Conservation (phyloP, 2,113 vertebrate genomes). For the Halcyon senegalensis region DNA sequence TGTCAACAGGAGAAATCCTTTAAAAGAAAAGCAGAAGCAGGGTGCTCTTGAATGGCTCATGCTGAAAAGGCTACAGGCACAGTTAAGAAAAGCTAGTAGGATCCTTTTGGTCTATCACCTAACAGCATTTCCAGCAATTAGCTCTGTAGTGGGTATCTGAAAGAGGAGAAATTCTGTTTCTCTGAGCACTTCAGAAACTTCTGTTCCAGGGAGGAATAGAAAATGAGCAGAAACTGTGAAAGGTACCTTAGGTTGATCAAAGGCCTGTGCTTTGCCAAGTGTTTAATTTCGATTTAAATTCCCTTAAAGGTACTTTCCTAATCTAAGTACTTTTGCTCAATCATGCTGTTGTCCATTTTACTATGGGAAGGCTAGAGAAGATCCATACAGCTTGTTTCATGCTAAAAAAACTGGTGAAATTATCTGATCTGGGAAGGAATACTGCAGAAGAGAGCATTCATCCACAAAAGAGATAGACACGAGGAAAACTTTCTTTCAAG, state of each 20-base stretch:
- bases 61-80: not conserved
- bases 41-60: not conserved
- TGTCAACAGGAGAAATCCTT: slow-evolving; percentile 28
- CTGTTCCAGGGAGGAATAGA: not conserved
- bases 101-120: not conserved
- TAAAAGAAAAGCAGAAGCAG: not conserved
- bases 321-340: not conserved
- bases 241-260: not conserved
- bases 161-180: not conserved
- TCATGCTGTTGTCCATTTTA: not conserved
- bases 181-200: not conserved
- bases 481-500: not conserved
- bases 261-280: not conserved
- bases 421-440: not conserved
- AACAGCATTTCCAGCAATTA: not conserved
- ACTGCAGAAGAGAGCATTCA: not conserved
- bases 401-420: not conserved
- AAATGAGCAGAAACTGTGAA: not conserved
- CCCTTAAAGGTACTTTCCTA: not conserved
- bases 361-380: not conserved
- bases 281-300: not conserved
- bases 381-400: not conserved
- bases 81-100: not conserved
- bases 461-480: not conserved
- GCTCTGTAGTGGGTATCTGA: not conserved